Base-by-base conservation (phyloP, 2,888 invertebrate genomes). In the Caenorhabditis uteleia region DNA sequence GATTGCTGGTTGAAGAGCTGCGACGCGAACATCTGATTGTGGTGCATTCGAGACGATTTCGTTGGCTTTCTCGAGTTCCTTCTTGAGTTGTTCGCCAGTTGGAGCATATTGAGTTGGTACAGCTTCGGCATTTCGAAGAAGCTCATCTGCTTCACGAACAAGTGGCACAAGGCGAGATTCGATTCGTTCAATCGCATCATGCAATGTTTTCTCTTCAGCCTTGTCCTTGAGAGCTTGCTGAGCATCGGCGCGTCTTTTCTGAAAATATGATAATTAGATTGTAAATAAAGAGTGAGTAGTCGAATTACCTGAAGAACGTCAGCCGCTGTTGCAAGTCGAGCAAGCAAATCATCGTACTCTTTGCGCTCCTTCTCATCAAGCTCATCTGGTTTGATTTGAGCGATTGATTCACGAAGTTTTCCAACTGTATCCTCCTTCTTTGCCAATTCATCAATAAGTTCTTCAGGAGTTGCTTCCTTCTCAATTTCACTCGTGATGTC, bases 41-140 rank as follows among this genome's bases (percentile, higher is more conserved):
- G 60, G 60, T 21, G 44, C 49, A 18, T 39, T 46, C 26, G 55
- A 43, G 8, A 55, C 34, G 34, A 46, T 23, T 18, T 40, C 50
- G 25, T 58, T 54, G 16, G 68, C 68, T 23, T 46, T 49, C 12
- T 47, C 61, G 29, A 61, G 46, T 47, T 67, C 69, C 25, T 43
- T 53, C 38, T 58, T 59, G 20, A 72, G 42, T 27, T 72, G 58
- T 34, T 66, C 51, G 27, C 67, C 64, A 16, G 64, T 68, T 53
- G 67, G 59, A 27, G 54, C 57, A 45, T 70, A 73, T 21, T 61
- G 48, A 26, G 56, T 58, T 25, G 72, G 72, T 42, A 70, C 58
- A 20, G 68, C 72, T 57, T 73, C 69, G 40, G 69, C 56, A 42
- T 72, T 59, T 39, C 53, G 39, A 20, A 70, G 50, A 23, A 73